Conservation (phyloP, 2,797 vertebrate genomes). For the Malacoctenus gilli region DNA sequence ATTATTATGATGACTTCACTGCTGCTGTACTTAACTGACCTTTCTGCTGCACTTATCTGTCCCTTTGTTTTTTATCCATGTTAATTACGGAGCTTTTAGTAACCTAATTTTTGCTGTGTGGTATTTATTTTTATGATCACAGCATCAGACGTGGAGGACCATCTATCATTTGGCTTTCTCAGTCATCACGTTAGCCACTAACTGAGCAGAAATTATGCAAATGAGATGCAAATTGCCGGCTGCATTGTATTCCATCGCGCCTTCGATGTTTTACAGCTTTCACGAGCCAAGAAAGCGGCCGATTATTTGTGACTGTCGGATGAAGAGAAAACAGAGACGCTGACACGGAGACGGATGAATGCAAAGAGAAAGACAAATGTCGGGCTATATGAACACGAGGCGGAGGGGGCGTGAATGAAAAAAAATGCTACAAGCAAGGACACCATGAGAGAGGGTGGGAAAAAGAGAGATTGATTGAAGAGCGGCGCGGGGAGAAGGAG, state of each 20-base stretch:
- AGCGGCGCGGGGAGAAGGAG: slow-evolving; percentile 42
- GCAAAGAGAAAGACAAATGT: slow-evolving; percentile 54
- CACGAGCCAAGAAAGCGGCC: slow-evolving; percentile 49
- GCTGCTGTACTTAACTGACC: slow-evolving; percentile 45
- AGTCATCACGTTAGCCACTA: slow-evolving; percentile 36
- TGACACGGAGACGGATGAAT: slow-evolving; percentile 56
- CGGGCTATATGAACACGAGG: slow-evolving; percentile 16
- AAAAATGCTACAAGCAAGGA: slow-evolving; percentile 42
- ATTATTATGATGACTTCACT: slow-evolving; percentile 41
- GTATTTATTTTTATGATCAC: slow-evolving; percentile 45
- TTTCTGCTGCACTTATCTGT: slow-evolving; percentile 51
- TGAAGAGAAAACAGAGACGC: slow-evolving; percentile 58
- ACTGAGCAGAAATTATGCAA: slow-evolving; percentile 57
- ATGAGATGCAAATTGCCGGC: slow-evolving; percentile 58
- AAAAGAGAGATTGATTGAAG: slow-evolving; percentile 56
- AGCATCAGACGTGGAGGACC: slow-evolving; percentile 14
- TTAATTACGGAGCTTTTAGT: slow-evolving; percentile 45
- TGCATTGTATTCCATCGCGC: slow-evolving; percentile 34
- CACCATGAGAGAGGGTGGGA: slow-evolving; percentile 12
- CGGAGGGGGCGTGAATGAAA: slow-evolving; percentile 22
- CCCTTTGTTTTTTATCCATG: slow-evolving; percentile 47
- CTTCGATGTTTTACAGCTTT: slow-evolving; percentile 44
- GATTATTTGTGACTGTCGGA: slow-evolving; percentile 57
- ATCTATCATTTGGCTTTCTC: slow-evolving; percentile 43
- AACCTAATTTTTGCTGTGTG: slow-evolving; percentile 26